A percentile compares a stretch with the other conserved stretches of the same genome.
Conservation (phyloP, 2,888 invertebrate species). For the Lasioglossum villosulum region DNA sequence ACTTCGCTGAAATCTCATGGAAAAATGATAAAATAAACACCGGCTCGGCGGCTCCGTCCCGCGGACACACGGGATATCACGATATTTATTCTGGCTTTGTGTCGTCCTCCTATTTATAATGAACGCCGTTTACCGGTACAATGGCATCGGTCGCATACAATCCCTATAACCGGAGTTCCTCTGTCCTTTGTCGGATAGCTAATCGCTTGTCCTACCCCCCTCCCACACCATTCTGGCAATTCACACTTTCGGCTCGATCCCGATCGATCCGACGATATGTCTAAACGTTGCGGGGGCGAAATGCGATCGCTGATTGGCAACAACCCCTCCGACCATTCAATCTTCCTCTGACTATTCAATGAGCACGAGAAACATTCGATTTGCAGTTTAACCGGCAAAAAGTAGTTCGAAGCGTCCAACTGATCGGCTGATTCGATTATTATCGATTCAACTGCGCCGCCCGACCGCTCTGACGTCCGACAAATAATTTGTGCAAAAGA, state of each 20-base stretch:
- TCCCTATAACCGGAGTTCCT: slow-evolving; percentile 11
- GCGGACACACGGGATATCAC: slow-evolving; percentile 69
- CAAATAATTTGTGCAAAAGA: slow-evolving; percentile 8
- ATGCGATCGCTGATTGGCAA: slow-evolving; percentile 5
- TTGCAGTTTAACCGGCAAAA: slow-evolving; percentile 4
- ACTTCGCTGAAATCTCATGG: slow-evolving; percentile 73
- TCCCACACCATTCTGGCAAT: slow-evolving; percentile 9
- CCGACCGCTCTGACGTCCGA: neutral
- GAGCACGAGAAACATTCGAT: slow-evolving; percentile 16
- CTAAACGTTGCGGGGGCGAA: slow-evolving; percentile 18
- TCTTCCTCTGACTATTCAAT: slow-evolving; percentile 13
- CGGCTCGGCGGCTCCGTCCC: slow-evolving; percentile 45
- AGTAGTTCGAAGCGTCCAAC: neutral
- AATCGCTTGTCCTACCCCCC: slow-evolving; percentile 44
- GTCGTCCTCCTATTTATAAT: slow-evolving; percentile 72
- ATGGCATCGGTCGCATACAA: slow-evolving; percentile 30
- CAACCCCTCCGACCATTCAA: slow-evolving; percentile 1
- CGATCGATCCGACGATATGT: slow-evolving; percentile 29
- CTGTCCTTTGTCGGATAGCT: slow-evolving; percentile 52
- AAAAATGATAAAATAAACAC: slow-evolving; percentile 75
- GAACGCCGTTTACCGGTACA: slow-evolving; percentile 70
- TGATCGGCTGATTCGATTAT: neutral
- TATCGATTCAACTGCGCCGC: neutral
- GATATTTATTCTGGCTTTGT: slow-evolving; percentile 75
- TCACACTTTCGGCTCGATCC: slow-evolving; percentile 35